These are phyloP conservation scores for Drosophila subquinaria DNA, from an alignment of 2,888 invertebrate genomes.

Conservation along the genomic window DNA sequence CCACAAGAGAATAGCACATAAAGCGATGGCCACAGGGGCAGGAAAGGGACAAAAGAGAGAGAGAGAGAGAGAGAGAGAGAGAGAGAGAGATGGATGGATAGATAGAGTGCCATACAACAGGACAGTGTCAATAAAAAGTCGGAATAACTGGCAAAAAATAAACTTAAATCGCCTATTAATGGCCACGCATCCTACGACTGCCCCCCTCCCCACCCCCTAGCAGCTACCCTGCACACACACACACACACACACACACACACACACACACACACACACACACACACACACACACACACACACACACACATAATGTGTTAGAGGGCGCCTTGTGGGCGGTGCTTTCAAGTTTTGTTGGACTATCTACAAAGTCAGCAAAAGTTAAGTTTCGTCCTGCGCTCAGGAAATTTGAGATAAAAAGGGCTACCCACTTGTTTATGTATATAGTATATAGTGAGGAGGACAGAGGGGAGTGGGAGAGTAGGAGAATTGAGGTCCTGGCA, in stretches of 20 bases:
- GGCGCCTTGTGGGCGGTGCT: constrained; percentile 20
- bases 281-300: constrained; percentile 11
- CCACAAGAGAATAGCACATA: constrained; percentile 16
- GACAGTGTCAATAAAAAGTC: constrained; percentile 69
- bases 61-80: too few relatives aligned
- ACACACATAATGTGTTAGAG: not conserved
- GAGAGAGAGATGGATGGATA: not conserved
- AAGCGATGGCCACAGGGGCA: not conserved
- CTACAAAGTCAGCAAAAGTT: constrained; percentile 77
- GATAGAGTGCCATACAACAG: constrained; percentile 27
- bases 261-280: not conserved
- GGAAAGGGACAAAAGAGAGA: not conserved
- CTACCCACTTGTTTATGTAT: constrained; percentile 26
- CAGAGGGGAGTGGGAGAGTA: not conserved
- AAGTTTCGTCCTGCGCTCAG: constrained; percentile 57
- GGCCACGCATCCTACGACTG: constrained; percentile 30
- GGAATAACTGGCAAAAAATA: constrained; percentile 70
- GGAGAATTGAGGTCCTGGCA: constrained; percentile 1
- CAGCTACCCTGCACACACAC: not conserved
- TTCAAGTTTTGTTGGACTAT: constrained; percentile 56
- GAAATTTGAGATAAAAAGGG: constrained; percentile 53
- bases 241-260: not conserved
- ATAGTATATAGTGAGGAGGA: not conserved
- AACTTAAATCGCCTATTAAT: constrained; percentile 80
- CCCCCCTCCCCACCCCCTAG: not conserved